phyloP scores from a whole-genome alignment of 2,888 invertebrate genomes.

The Coecobrya sp. region DNA sequence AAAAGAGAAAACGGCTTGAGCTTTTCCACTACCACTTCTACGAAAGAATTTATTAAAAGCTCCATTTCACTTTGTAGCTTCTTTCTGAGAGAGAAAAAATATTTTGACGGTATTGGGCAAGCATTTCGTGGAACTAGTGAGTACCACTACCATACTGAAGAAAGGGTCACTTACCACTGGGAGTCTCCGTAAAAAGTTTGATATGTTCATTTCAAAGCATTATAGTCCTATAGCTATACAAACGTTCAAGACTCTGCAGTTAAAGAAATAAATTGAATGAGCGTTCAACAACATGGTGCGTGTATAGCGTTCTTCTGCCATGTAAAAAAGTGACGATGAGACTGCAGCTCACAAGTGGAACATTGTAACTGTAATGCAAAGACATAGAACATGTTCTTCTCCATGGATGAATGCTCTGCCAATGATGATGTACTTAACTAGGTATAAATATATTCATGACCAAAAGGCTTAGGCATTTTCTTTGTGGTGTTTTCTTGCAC shows the following conservation, averaged over 20 bases:
- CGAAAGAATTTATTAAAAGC: not conserved
- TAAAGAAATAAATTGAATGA: slow-evolving; percentile 24
- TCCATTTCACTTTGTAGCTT: not conserved
- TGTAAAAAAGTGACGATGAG: not conserved
- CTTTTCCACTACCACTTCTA: not conserved
- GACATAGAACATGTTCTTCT: slow-evolving; percentile 36
- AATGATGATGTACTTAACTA: slow-evolving; percentile 68
- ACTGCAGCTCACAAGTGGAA: not conserved
- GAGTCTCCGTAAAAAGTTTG: not conserved
- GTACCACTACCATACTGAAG: too few relatives aligned
- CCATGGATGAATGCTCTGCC: slow-evolving; percentile 60
- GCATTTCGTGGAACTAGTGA: not conserved
- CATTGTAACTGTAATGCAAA: not conserved
- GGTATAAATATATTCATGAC: slow-evolving; percentile 63
- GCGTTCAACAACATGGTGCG: slow-evolving; percentile 21
- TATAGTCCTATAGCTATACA: not conserved
- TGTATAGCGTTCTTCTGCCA: not conserved
- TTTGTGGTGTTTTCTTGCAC: slow-evolving; percentile 2
- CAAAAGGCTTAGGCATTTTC: not conserved
- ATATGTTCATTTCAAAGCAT: not conserved
- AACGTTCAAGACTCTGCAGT: not conserved
- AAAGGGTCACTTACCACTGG: too few relatives aligned
- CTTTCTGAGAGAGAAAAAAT: not conserved
- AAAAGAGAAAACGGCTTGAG: not conserved
- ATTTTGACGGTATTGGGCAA: not conserved